Evolutionary conservation across 2,888 invertebrate genomes (phyloP).

Genomic region (Nomada ferruginata): DNA sequence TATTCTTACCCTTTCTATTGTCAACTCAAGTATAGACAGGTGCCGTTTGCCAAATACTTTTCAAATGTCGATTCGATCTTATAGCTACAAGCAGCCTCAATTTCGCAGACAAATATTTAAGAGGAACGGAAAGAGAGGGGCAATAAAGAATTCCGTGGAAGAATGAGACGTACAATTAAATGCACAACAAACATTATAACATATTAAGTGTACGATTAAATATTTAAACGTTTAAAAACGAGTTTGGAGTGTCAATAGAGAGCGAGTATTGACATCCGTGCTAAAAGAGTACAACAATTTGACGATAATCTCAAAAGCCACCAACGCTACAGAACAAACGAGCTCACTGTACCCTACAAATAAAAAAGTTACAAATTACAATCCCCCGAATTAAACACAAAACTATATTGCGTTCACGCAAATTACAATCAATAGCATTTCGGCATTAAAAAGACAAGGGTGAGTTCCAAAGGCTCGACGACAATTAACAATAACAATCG

Average conservation of each 20-base stretch:
- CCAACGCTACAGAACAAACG: neutral
- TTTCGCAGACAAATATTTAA: slow-evolving; percentile 10
- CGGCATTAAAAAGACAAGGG: too few species aligned
- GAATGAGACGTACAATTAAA: neutral
- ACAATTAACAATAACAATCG: neutral
- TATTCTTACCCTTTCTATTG: neutral
- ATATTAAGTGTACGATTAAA: slow-evolving; percentile 29
- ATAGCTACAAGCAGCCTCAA: neutral
- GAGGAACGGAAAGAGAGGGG: too few species aligned
- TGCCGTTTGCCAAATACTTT: neutral
- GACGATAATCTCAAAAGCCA: slow-evolving; percentile 4
- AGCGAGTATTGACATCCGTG: slow-evolving; percentile 14
- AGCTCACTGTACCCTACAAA: too few species aligned
- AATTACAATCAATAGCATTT: too few species aligned
- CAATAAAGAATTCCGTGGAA: neutral
- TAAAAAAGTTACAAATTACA: too few species aligned
- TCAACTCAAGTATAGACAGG: neutral
- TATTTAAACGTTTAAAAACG: slow-evolving; percentile 23
- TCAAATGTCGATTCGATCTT: neutral
- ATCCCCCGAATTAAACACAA: too few species aligned
- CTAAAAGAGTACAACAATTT: slow-evolving; percentile 12
- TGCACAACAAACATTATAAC: slow-evolving; percentile 5
- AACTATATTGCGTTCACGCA: too few species aligned
- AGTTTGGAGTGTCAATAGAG: slow-evolving; percentile 23
- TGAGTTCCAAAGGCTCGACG: neutral